phyloP scores from a whole-genome alignment of 1,140 invertebrate species.

The Listronotus bonariensis region DNA sequence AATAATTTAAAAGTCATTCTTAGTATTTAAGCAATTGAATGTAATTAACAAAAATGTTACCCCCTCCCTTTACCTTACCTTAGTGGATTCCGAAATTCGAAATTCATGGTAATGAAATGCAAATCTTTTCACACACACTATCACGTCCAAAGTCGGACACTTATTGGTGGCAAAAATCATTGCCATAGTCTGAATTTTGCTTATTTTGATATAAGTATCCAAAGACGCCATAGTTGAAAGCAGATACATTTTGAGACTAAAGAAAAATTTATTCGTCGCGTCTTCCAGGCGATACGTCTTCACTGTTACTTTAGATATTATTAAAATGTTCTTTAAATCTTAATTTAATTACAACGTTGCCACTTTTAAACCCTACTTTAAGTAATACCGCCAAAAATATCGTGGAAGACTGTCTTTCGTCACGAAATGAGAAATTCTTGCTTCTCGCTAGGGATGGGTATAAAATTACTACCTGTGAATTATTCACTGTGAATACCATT shows the following conservation, averaged over 20 bases:
- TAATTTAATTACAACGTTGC: conserved; percentile 21
- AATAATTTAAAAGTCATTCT: too few species aligned
- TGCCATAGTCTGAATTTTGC: conserved; percentile 14
- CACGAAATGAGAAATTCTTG: too few species aligned
- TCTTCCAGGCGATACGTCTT: conserved; percentile 18
- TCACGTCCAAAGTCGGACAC: conserved; percentile 15
- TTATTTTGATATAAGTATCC: conserved; percentile 27
- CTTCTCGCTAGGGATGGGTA: too few species aligned
- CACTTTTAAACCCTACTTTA: not conserved
- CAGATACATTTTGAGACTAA: conserved; percentile 32
- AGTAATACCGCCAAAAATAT: too few species aligned
- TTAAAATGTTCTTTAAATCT: conserved; percentile 15
- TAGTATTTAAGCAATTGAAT: too few species aligned
- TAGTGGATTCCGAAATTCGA: not conserved
- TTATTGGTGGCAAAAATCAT: conserved; percentile 25
- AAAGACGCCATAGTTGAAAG: conserved; percentile 27
- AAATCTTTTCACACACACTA: conserved; percentile 9
- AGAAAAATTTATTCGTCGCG: conserved; percentile 31
- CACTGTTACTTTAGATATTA: conserved; percentile 14
- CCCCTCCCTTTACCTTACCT: not conserved
- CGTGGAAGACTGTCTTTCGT: too few species aligned
- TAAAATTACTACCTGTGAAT: too few species aligned
- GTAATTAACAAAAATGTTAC: too few species aligned
- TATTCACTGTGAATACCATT: too few species aligned
- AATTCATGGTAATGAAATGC: too few species aligned